Percentiles rank a stretch among this genome's conserved stretches.
These are phyloP conservation scores for Silurus meridionalis DNA, from an alignment of 2,113 vertebrate species.

Conservation along the genomic window DNA sequence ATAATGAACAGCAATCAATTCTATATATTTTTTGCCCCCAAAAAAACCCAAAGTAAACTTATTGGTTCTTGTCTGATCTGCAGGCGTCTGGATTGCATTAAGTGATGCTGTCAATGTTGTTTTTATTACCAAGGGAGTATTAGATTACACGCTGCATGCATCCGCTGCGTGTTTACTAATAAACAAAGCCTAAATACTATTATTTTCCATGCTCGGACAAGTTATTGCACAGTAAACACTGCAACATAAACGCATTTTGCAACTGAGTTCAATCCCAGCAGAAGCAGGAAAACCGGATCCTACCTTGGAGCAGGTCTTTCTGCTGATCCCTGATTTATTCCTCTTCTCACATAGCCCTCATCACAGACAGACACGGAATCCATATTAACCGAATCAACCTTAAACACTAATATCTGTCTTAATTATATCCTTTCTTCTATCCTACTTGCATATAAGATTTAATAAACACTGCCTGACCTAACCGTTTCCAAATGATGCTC, in stretches of 20 bases:
- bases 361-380: constrained; percentile 63
- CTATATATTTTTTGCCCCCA: background rate
- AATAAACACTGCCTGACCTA: background rate
- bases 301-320: constrained; percentile 69
- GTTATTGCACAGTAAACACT: background rate
- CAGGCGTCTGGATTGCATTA: too few relatives aligned
- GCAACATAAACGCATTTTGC: background rate
- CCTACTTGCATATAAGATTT: background rate
- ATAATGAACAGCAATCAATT: background rate
- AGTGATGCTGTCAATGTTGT: background rate
- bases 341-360: constrained; percentile 66
- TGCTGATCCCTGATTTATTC: constrained; percentile 63
- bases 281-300: constrained; percentile 38
- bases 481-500: constrained; percentile 14
- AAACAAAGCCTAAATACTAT: constrained; percentile 2
- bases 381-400: constrained; percentile 56
- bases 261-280: background rate
- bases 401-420: background rate
- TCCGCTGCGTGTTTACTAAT: background rate
- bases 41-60: background rate
- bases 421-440: background rate
- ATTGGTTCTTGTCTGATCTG: background rate
- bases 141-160: too few relatives aligned
- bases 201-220: background rate
- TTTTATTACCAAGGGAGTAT: background rate